phyloP scores from a whole-genome alignment of 2,797 vertebrate species.

The Falco novaeseelandiae region DNA sequence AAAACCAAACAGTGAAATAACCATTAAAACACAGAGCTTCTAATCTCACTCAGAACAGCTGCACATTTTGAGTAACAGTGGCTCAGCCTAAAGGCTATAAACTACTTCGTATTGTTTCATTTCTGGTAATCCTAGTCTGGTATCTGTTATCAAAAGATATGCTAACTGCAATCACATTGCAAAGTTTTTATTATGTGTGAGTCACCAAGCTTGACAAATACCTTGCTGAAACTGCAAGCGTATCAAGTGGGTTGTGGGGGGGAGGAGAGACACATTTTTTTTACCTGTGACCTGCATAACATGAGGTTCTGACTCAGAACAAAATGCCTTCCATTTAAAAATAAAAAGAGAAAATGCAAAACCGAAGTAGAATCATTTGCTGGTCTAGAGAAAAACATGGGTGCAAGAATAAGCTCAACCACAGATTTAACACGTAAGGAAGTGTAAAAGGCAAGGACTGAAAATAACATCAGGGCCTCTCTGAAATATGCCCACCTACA shows the following conservation, averaged over 20 bases:
- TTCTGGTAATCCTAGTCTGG: not conserved
- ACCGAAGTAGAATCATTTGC: not conserved
- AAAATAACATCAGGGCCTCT: not conserved
- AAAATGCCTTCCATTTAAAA: not conserved
- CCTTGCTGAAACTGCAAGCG: not conserved
- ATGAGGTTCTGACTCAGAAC: not conserved
- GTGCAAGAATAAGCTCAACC: not conserved
- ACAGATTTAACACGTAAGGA: not conserved
- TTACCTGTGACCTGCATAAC: not conserved
- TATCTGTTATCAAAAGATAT: not conserved
- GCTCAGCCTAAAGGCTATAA: not conserved
- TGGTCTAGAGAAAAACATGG: not conserved
- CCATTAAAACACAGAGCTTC: not conserved
- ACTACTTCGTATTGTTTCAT: not conserved
- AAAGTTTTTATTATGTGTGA: not conserved
- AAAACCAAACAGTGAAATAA: not conserved
- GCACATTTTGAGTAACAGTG: not conserved
- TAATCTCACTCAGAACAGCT: not conserved
- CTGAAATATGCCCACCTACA: not conserved
- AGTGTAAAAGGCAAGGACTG: not conserved
- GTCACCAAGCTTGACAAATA: constrained; percentile 2
- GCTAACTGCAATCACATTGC: not conserved
- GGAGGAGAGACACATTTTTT: not conserved
- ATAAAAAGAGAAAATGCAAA: not conserved
- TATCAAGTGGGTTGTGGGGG: not conserved